phyloP scores from a whole-genome alignment of 1,140 invertebrate genomes.

The Mamestra configurata region DNA sequence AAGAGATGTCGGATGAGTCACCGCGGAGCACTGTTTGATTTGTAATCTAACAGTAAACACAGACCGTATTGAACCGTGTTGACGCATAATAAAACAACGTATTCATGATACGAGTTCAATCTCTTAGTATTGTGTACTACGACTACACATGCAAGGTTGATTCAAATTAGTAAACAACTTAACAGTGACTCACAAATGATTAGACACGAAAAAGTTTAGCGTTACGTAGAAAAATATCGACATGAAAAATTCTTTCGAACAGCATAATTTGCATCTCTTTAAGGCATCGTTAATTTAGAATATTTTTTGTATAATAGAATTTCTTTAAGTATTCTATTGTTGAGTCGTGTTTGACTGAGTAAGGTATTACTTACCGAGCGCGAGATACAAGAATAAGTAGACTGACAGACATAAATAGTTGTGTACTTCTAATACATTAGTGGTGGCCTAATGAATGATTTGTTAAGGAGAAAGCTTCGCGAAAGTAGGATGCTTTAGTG shows the following conservation, averaged over 20 bases:
- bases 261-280: slow-evolving; percentile 24
- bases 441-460: slow-evolving; percentile 58
- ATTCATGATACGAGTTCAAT: slow-evolving; percentile 44
- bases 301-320: slow-evolving; percentile 18
- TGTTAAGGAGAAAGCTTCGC: slow-evolving; percentile 56
- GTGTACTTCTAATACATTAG: slow-evolving; percentile 45
- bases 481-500: slow-evolving; percentile 70
- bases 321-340: slow-evolving; percentile 40
- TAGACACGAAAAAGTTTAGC: slow-evolving; percentile 7
- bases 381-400: slow-evolving; percentile 39
- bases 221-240: slow-evolving; percentile 9
- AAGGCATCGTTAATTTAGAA: not conserved
- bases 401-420: slow-evolving; percentile 44
- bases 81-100: slow-evolving; percentile 57
- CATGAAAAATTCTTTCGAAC: slow-evolving; percentile 16
- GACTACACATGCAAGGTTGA: slow-evolving; percentile 57
- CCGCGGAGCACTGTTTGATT: slow-evolving; percentile 66
- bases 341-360: slow-evolving; percentile 36
- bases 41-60: slow-evolving; percentile 65
- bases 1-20: slow-evolving; percentile 74
- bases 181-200: slow-evolving; percentile 27
- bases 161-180: slow-evolving; percentile 48
- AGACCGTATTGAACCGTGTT: slow-evolving; percentile 49
- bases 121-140: slow-evolving; percentile 49
- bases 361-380: slow-evolving; percentile 38